Evolutionary conservation across 2,888 invertebrate species (phyloP).

Genomic region (Pyrrhosoma nymphula): DNA sequence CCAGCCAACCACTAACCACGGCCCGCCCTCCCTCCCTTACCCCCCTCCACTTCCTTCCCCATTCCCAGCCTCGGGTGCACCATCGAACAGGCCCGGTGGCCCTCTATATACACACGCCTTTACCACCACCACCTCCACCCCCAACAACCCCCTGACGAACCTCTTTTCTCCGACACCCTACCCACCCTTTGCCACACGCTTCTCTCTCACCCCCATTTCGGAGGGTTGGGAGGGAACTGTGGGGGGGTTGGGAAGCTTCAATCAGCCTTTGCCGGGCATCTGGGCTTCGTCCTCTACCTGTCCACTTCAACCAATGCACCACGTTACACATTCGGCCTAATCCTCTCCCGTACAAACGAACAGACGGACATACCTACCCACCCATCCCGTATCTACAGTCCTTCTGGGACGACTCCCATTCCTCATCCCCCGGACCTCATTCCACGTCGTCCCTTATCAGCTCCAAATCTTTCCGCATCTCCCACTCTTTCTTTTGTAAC

Average conservation of each 20-base stretch:
- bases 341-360: not conserved
- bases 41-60: not conserved
- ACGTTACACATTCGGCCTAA: constrained; percentile 28
- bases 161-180: not conserved
- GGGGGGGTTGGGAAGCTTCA: not conserved
- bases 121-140: not conserved
- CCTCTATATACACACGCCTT: not conserved
- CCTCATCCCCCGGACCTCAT: not conserved
- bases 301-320: constrained; percentile 54
- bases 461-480: not conserved
- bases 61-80: not conserved
- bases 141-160: not conserved
- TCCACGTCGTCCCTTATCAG: not conserved
- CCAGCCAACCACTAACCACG: constrained; percentile 65
- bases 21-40: not conserved
- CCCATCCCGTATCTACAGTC: not conserved
- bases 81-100: constrained; percentile 43
- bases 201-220: not conserved
- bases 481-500: not conserved
- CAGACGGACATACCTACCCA: not conserved
- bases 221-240: not conserved
- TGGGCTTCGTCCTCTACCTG: constrained; percentile 39
- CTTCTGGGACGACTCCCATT: not conserved
- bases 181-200: not conserved
- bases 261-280: constrained; percentile 60